Evolutionary conservation across 2,797 vertebrate genomes (phyloP).

Genomic region (Sebastes dallii): DNA sequence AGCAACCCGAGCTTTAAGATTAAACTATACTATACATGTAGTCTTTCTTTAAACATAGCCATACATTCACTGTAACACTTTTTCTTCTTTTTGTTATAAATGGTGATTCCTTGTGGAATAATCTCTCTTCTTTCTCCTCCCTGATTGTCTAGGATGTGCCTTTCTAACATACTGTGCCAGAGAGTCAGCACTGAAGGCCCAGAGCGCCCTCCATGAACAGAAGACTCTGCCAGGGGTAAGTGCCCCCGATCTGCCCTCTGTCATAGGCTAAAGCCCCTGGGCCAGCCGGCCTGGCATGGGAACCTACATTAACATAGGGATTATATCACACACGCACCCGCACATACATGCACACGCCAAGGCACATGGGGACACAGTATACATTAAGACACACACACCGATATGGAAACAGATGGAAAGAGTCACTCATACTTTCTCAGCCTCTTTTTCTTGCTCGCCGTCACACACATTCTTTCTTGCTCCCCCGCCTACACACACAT

Average conservation of each 20-base stretch:
- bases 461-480: slow-evolving; percentile 4
- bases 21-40: neutral
- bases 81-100: neutral
- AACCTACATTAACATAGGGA: slow-evolving; percentile 52
- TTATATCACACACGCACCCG: slow-evolving; percentile 30
- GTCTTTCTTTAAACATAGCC: neutral
- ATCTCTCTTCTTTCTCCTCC: slow-evolving; percentile 63
- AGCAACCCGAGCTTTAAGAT: neutral
- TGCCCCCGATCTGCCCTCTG: slow-evolving; percentile 71
- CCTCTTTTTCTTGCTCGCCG: neutral
- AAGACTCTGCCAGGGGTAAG: slow-evolving; percentile 89
- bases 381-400: slow-evolving; percentile 27
- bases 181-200: slow-evolving; percentile 88
- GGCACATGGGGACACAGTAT: slow-evolving; percentile 20
- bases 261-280: slow-evolving; percentile 63
- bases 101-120: slow-evolving; percentile 10
- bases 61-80: neutral
- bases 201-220: slow-evolving; percentile 88
- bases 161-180: slow-evolving; percentile 90
- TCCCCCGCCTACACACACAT: neutral
- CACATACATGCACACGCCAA: neutral
- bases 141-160: slow-evolving; percentile 83
- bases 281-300: slow-evolving; percentile 44
- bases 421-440: slow-evolving; percentile 33
- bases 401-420: slow-evolving; percentile 50